Evolutionary conservation across 1,140 invertebrate species (phyloP), one percentile per base, ranked within the genome.

Genomic region (Luehdorfia chinensis): DNA sequence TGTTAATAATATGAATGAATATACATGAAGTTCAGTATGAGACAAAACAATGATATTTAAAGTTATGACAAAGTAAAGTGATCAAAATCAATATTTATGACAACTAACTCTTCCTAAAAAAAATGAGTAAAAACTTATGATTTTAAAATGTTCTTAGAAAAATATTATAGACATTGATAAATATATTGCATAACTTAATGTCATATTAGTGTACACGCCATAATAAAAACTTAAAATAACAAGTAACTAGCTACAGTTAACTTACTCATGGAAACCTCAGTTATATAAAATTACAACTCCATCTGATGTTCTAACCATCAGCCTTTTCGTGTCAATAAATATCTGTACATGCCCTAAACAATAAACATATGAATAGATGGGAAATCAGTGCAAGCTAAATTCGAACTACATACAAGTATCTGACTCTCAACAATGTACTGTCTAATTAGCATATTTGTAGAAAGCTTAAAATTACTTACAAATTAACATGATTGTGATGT

Each of bases 281-380:
- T 50, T 37, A 45, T n/a, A n/a, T 44, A 27, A 43, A 37, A 41
- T 39, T 41, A 55, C 43, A 53, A 55, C 50, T 50, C 52, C 47
- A 56, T 54, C 55, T 51, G 64, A 66, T 70, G 62, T 63, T 61
- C 50, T 46, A 47, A 46, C 51, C 70, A 66, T 54, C 66, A 72
- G 66, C 72, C 64, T 72, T 74, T 56, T 64, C 54, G 46, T 59
- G 60, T 74, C 66, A 77, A 80, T 80, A 80, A 80, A 77, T 80
- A 80, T 80, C 69, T 80, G 76, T 80, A 80, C 74, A 80, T 66
- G 61, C 48, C 27, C 64, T 70, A 69, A 70, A 53, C 25, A 50
- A 49, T 50, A 59, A 60, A 64, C 32, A 53, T 62, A 59, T 53
- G 18, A 65, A 60, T 62, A 67, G 25, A 58, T 47, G 55, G 55